Conservation (phyloP, 2,113 vertebrate genomes). For the Oreochromis niloticus region DNA sequence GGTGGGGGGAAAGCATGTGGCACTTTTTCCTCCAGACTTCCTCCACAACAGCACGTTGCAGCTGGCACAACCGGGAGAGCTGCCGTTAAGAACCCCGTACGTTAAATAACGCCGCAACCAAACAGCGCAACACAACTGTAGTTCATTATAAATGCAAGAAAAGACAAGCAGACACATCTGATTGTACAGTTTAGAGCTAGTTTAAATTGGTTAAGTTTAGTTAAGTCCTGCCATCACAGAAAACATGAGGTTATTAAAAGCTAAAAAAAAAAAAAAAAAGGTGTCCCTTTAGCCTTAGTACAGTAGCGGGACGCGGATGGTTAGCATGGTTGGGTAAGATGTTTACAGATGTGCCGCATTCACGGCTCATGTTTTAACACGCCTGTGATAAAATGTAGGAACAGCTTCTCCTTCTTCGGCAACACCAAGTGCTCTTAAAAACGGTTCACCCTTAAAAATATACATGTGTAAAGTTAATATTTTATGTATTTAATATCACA, state of each 20-base stretch:
- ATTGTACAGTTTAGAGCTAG: not conserved
- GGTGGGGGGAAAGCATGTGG: constrained; percentile 23
- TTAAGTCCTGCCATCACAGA: not conserved
- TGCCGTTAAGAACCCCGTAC: not conserved
- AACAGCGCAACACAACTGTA: not conserved
- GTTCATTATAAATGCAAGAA: not conserved
- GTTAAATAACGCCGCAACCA: not conserved
- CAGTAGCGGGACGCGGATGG: not conserved
- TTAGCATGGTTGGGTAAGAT: not conserved
- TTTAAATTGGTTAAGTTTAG: too few species aligned
- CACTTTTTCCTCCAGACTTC: constrained; percentile 1
- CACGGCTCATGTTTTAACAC: not conserved
- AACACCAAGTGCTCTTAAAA: not conserved
- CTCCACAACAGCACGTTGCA: not conserved
- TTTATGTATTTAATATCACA: not conserved
- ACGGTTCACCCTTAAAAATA: not conserved
- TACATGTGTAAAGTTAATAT: not conserved
- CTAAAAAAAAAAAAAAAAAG: not conserved
- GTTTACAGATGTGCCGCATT: not conserved
- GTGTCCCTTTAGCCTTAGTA: not conserved
- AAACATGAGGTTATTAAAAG: not conserved
- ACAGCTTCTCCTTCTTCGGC: not conserved
- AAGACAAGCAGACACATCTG: not conserved
- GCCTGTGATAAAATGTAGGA: not conserved
- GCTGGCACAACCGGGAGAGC: not conserved